Evolutionary conservation across 2,888 invertebrate species (phyloP), one percentile per base, ranked within the genome.

Genomic region (Drosophila aldrichi): DNA sequence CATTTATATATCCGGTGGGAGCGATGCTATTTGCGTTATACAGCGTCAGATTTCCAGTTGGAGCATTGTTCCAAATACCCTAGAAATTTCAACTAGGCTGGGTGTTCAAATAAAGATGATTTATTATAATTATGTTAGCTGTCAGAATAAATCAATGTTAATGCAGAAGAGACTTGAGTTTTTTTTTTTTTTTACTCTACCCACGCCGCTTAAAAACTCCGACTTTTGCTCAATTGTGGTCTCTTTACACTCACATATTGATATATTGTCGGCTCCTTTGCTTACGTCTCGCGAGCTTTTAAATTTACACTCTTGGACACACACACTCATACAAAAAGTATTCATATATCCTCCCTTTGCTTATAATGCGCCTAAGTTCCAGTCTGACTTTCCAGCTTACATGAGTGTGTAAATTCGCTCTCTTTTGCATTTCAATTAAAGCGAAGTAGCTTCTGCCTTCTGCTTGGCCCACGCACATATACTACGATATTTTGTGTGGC

Each of bases 1-100:
- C 81, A 71, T 80, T 80, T 80, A 71, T 69, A 63, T 48, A 60
- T 86, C 87, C 84, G 71, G n/a, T 29, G 87, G 88, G 89, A 87
- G 75, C 72, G 62, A 70, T 87, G 68, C 69, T 65, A 80, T 76
- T 74, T 82, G 54, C 69, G 22, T 51, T 58, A 43, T 20, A 51
- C 61, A 58, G 68, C 64, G 64, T 67, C 58, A 32, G 56, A 41
- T 65, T 66, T 48, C 44, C 69, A 57, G 68, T 59, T 57, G 43
- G 54, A 18, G 40, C 56, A 49, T 44, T 34, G 46, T 38, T 49
- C n/a, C 16, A 22, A 54, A 55, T 72, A 51, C 51, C 48, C 68
- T 57, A 20, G 38, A 34, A 44, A 22, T 32, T 14, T 48, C 38
- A 20, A n/a, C 52, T 7, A 16, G 7, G 7, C 6, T 12, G 34